Conservation (phyloP, 2,888 invertebrate species). For the Lagria hirta region DNA sequence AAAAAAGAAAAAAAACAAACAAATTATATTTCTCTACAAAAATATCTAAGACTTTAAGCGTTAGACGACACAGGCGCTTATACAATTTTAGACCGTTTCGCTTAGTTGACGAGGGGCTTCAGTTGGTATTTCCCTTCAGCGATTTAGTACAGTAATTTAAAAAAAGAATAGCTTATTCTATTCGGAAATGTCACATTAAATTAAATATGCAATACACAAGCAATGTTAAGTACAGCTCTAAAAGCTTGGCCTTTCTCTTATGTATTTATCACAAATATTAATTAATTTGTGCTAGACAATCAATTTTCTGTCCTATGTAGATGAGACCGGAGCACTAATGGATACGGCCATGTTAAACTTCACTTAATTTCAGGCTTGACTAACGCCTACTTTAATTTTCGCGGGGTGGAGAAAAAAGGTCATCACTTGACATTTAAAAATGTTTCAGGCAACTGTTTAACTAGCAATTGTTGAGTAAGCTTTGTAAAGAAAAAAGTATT, state of each 20-base stretch:
- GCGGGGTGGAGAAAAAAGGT: constrained; percentile 44
- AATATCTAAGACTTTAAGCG: too few relatives aligned
- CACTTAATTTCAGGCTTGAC: constrained; percentile 46
- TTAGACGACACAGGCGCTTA: too few relatives aligned
- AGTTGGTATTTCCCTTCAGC: constrained; percentile 29
- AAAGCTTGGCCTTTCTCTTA: neutral
- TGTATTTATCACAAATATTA: constrained; percentile 1
- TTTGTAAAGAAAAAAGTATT: too few relatives aligned
- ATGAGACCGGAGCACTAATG: constrained; percentile 16
- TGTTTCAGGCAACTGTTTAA: constrained; percentile 31
- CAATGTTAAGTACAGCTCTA: constrained; percentile 14
- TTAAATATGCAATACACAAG: constrained; percentile 32
- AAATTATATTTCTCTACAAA: too few relatives aligned
- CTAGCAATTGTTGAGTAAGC: too few relatives aligned
- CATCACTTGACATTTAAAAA: constrained; percentile 43
- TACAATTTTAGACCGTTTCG: too few relatives aligned
- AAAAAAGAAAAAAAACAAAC: too few relatives aligned
- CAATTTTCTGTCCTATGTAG: too few relatives aligned
- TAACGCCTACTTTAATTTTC: constrained; percentile 46
- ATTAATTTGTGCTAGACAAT: too few relatives aligned
- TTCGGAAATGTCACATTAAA: constrained; percentile 36
- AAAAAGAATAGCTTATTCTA: constrained; percentile 34
- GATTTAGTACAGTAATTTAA: constrained; percentile 39
- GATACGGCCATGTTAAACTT: constrained; percentile 34
- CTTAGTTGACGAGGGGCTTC: neutral